Evolutionary conservation across 2,797 vertebrate genomes (phyloP), one percentile per base, ranked within the genome.

Genomic region (Anas flavirostris): DNA sequence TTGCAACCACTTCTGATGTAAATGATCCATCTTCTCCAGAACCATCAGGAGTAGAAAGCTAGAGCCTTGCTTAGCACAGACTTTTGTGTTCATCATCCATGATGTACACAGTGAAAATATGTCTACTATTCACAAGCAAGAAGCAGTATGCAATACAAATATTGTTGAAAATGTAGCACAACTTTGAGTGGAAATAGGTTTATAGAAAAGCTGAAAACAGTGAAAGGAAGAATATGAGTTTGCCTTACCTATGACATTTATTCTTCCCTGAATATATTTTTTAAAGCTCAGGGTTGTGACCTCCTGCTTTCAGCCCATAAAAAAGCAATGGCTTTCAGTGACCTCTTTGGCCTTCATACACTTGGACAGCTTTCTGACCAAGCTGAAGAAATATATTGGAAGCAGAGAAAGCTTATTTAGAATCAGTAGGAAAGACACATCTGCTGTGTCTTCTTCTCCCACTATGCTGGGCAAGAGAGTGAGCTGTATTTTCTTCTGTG

Each of bases 191-290:
- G 41, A 74, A 67, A 52, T 16, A 82, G 46, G 35, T 63, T 89
- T 82, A 63, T 59, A 84, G 86, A 91, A 87, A 77, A 84, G 55
- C 22, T 89, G 67, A 94, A 82, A 82, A 53, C 69, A 79, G 68
- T 37, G 77, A 79, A 82, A 91, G 25, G 31, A 86, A 44, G 31
- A 84, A 82, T 87, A 48, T 83, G 69, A 87, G 66, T 82, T 86
- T 82, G 33, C 31, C 21, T 94, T 33, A 90, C 50, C 39, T 88
- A 21, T 63, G 48, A 72, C 58, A 53, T 79, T 58, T 78, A 50
- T 86, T 66, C 48, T 93, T 82, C 44, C 31, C 35, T 84, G 53
- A 67, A 48, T 62, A 4, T n/a, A 35, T 46, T 33, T 91, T 78
- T 82, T 85, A 23, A 80, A 53, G 55, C 44, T 79, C 11, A 26